Evolutionary conservation across 2,797 vertebrate genomes (phyloP).

Genomic region (Coendou prehensilis): DNA sequence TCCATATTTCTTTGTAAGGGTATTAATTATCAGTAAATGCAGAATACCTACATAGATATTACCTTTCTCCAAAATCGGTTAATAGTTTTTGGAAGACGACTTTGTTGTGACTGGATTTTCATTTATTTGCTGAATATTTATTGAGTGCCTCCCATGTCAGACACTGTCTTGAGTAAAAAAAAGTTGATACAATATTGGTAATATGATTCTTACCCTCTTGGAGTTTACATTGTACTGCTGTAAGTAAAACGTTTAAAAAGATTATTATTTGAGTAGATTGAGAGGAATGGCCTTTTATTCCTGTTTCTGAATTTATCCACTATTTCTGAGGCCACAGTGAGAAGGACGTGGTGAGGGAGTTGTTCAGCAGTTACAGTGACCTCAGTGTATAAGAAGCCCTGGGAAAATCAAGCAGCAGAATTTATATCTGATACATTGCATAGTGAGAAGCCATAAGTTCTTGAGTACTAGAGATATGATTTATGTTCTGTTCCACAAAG

Average conservation of each 20-base stretch:
- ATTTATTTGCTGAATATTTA: slow-evolving; percentile 18
- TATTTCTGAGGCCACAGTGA: background rate
- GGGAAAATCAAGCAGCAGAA: background rate
- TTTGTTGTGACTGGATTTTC: slow-evolving; percentile 47
- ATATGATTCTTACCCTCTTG: background rate
- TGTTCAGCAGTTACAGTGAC: background rate
- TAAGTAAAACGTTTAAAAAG: slow-evolving; percentile 45
- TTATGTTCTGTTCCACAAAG: slow-evolving; percentile 47
- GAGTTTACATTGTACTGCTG: background rate
- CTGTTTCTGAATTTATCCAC: background rate
- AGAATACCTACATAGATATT: background rate
- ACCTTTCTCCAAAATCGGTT: background rate
- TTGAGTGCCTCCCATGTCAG: background rate
- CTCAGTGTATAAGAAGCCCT: background rate
- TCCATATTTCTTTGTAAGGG: background rate
- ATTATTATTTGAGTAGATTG: slow-evolving; percentile 14
- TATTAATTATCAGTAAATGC: slow-evolving; percentile 46
- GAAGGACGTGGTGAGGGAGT: background rate
- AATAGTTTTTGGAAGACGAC: background rate
- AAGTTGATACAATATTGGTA: background rate
- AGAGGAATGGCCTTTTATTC: slow-evolving; percentile 23
- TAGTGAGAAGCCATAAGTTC: background rate
- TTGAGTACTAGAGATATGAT: background rate
- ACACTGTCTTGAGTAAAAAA: slow-evolving; percentile 38
- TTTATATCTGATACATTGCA: slow-evolving; percentile 19